These are phyloP conservation scores for Lucilia cuprina DNA, from an alignment of 1,140 invertebrate species.

Conservation along the genomic window DNA sequence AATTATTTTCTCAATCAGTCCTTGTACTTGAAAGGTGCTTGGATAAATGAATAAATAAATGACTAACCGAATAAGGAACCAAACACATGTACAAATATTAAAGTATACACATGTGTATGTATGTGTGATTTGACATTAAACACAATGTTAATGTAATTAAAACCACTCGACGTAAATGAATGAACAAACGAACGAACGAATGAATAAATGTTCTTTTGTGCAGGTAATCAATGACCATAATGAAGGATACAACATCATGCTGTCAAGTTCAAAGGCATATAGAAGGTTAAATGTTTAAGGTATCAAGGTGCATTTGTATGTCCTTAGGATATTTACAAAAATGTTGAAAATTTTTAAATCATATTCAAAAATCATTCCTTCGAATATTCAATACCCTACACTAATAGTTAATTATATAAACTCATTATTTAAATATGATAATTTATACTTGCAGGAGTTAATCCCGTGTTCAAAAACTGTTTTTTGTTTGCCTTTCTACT, in stretches of 20 bases:
- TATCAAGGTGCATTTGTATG: background rate
- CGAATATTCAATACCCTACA: no score
- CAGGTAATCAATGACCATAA: constrained; percentile 10
- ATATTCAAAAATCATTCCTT: no score
- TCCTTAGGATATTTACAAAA: background rate
- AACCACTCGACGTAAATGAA: constrained; percentile 2
- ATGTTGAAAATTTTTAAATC: no score
- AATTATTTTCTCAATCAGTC: constrained; percentile 16
- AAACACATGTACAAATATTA: background rate
- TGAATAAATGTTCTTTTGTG: constrained; percentile 9
- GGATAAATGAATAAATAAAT: constrained; percentile 16
- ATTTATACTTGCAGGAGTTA: no score
- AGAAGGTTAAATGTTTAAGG: background rate
- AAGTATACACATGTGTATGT: background rate
- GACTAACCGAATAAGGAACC: background rate
- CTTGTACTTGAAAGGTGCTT: constrained; percentile 20
- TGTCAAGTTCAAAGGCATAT: constrained; percentile 25
- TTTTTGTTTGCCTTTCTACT: no score
- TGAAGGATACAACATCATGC: constrained; percentile 6
- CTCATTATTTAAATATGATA: no score
- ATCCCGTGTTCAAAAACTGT: no score
- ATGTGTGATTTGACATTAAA: background rate
- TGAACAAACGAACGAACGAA: background rate
- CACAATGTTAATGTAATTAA: constrained; percentile 8
- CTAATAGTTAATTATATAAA: no score